Evolutionary conservation across 2,888 invertebrate species (phyloP), one percentile per base, ranked within the genome.

Genomic region (Xanthia icteritia): DNA sequence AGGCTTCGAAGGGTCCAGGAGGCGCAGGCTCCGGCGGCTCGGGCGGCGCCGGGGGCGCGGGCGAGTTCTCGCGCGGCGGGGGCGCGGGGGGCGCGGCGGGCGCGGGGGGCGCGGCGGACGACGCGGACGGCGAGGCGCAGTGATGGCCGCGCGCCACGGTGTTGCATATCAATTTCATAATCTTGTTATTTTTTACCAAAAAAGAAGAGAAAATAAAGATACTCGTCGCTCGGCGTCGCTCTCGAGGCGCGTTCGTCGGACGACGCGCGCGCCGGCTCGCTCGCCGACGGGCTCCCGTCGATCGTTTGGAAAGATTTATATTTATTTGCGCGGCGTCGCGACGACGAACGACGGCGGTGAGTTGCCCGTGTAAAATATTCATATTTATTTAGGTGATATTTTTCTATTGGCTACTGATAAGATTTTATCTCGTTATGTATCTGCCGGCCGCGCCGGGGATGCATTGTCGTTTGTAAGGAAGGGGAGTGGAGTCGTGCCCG

Each of bases 311-410:
- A 83, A 90, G 85, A 89, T 88, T 86, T 88, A 89, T 92, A 92
- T 91, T 92, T 90, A 89, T 90, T 90, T 89, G 86, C 89, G 89
- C 89, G 90, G 89, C 90, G 89, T 81, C 87, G 89, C 89, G 88
- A 79, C 87, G 87, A 85, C 87, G 86, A 84, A 85, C 91, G 90
- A 81, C 89, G 89, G 88, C 91, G 91, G 89, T 86, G 87, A 87
- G 90, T 81, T 90, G 90, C 92, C 92, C 92, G 92, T 92, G 91
- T 92, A 90, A 93, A 91, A 94, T 95, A 94, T 93, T 94, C 93
- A 96, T 96, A 96, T 96, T 96, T 96, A 95, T 96, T 96, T 96
- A 96, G 95, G 96, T 96, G 96, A 96, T 96, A 96, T 96, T 96
- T 96, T 96, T 96, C 95, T 96, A 96, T 96, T 95, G 96, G 96